Percentiles rank a stretch among this genome's conserved stretches.
Conservation (phyloP, 2,888 invertebrate species). For the Spodoptera littoralis region DNA sequence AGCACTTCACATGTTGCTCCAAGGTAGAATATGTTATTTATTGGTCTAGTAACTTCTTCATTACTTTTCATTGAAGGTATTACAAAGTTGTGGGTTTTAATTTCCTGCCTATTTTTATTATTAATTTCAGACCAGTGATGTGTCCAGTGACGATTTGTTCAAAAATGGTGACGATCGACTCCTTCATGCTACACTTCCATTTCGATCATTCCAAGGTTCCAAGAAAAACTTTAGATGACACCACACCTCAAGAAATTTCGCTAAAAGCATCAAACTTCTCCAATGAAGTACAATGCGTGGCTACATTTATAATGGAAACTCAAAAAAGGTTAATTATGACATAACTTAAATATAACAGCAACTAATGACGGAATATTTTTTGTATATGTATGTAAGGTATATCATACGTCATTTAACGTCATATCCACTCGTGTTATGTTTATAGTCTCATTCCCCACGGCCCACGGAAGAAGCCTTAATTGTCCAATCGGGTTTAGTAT, state of each 20-base stretch:
- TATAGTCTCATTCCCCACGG: no score
- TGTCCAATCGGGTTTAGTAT: no score
- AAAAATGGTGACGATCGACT: conserved; percentile 86
- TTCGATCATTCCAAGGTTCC: conserved; percentile 88
- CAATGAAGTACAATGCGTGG: conserved; percentile 54
- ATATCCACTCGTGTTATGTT: no score
- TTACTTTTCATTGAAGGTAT: no score
- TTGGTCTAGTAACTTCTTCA: no score
- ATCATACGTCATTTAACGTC: no score
- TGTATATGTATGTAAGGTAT: no score
- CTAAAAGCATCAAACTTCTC: conserved; percentile 46
- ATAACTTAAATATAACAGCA: no score
- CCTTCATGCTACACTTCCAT: conserved; percentile 86
- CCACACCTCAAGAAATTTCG: conserved; percentile 43
- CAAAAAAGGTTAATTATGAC: conserved; percentile 21
- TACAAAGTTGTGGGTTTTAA: no score
- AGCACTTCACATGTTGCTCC: conserved; percentile 11
- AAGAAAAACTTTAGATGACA: conserved; percentile 43
- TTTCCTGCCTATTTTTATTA: no score
- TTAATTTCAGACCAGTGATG: conserved; percentile 59
- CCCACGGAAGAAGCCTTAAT: no score
- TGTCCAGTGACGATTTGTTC: conserved; percentile 87
- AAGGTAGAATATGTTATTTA: conserved; percentile 28
- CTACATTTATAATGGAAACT: conserved; percentile 35
- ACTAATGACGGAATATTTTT: no score